A percentile compares a stretch with the other conserved stretches of the same genome.
These are phyloP conservation scores for Zygogramma bicolorata DNA, from an alignment of 2,888 invertebrate genomes.

Conservation along the genomic window DNA sequence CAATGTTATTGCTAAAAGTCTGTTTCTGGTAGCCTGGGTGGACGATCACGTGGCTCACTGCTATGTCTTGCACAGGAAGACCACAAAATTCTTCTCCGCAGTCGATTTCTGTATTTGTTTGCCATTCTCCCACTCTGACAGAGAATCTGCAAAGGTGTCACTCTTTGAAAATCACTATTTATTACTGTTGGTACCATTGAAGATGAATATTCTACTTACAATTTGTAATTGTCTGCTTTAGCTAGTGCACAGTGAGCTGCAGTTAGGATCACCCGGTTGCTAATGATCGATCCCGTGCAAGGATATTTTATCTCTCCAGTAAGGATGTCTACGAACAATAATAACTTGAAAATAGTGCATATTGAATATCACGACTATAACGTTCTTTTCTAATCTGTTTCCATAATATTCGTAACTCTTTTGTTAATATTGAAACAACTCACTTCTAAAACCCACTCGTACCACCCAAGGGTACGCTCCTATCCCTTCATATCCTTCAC, in stretches of 20 bases:
- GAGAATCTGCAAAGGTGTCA: conserved; percentile 77
- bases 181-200: too few relatives aligned
- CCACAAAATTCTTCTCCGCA: conserved; percentile 83
- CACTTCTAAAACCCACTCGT: conserved; percentile 82
- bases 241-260: conserved; percentile 86
- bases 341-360: too few relatives aligned
- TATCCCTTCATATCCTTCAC: conserved; percentile 74
- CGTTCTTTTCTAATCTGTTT: too few relatives aligned
- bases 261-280: conserved; percentile 73
- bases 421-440: too few relatives aligned
- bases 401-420: too few relatives aligned
- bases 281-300: conserved; percentile 81
- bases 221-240: conserved; percentile 79
- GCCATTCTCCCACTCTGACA: conserved; percentile 81
- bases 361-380: too few relatives aligned
- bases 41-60: conserved; percentile 80
- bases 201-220: conserved; percentile 76
- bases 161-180: too few relatives aligned
- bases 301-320: conserved; percentile 80
- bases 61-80: conserved; percentile 76
- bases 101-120: conserved; percentile 79
- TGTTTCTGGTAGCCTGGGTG: conserved; percentile 80
- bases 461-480: conserved; percentile 84
- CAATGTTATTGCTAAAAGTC: conserved; percentile 76
- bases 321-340: conserved; percentile 71